Evolutionary conservation across 2,113 vertebrate genomes (phyloP), one percentile per base, ranked within the genome.

Genomic region (Lathamus discolor): DNA sequence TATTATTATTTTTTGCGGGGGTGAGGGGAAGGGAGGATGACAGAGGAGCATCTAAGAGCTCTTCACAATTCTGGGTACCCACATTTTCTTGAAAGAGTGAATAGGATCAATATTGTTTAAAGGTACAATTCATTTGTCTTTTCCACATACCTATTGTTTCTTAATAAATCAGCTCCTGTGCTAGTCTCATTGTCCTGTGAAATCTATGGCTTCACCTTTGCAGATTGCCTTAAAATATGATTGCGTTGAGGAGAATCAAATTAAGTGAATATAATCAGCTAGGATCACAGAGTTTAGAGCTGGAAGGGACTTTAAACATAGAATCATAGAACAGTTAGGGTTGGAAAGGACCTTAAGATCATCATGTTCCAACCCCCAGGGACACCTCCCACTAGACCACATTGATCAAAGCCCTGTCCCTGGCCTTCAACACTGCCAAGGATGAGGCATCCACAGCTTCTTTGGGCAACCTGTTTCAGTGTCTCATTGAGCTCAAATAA

Each of bases 11-110:
- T 41, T 22, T 55, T 35, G 44, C 6, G 6, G 5, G 2, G 2
- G 4, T 4, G 1, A 1, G 15, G 5, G 7, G 18, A 33, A 57
- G 19, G 19, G n/a, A 67, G 8, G 4, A 18, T 44, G 17, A 11
- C 7, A 59, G 43, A 43, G 39, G 9, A 46, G 5, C 23, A 19
- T 46, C 23, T 69, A 46, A 37, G 25, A 66, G 17, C 17, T 72
- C 64, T 92, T 83, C 28, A 51, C 8, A 28, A 29, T 43, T 59
- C 19, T 43, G 33, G 55, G 4, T 89, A 43, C 7, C 10, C 10
- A 15, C 1, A 4, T 83, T 55, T 70, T 31, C 57, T 75, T 69
- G 52, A 67, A 72, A 57, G 6, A 37, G 22, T 55, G 10, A 85
- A 79, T 20, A 75, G 11, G 6, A 64, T 4, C 2, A 51, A 37